These are phyloP conservation scores for Steinernema khuongi DNA, from an alignment of 1,140 invertebrate species.

Conservation along the genomic window DNA sequence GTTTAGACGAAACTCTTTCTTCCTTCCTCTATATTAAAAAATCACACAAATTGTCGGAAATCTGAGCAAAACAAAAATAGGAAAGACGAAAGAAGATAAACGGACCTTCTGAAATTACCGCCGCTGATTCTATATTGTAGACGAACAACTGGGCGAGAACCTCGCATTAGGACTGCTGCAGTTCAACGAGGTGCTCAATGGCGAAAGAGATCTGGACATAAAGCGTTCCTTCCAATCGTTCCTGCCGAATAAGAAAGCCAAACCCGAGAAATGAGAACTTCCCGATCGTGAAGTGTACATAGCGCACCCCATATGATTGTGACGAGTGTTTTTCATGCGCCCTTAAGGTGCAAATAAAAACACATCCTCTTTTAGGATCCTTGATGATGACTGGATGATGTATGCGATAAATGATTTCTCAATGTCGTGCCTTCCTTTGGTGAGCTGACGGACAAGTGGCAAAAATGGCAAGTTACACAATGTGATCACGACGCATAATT, in stretches of 20 bases:
- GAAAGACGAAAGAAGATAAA: not conserved
- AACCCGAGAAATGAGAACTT: conserved; percentile 29
- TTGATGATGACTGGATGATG: not conserved
- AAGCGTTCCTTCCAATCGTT: conserved; percentile 44
- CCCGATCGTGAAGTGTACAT: not conserved
- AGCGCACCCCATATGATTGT: not conserved
- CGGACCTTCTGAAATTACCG: conserved; percentile 1
- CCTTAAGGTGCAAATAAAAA: too few relatives aligned
- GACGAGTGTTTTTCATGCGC: too few relatives aligned
- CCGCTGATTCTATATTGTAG: conserved; percentile 23
- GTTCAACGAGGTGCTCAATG: conserved; percentile 32
- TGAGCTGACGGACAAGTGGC: not conserved
- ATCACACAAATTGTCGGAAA: not conserved
- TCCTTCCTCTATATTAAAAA: not conserved
- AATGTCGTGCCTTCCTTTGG: not conserved
- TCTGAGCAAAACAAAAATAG: conserved; percentile 14
- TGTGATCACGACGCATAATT: not conserved
- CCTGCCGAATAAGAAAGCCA: conserved; percentile 34
- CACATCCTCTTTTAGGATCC: not conserved
- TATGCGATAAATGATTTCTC: not conserved
- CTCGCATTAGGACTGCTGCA: conserved; percentile 39
- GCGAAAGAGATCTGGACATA: conserved; percentile 32
- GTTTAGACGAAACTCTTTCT: not conserved
- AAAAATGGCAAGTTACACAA: conserved; percentile 14
- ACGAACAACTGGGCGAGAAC: conserved; percentile 38